These are phyloP conservation scores for Andrena dorsata DNA, from an alignment of 2,888 invertebrate genomes.

Conservation along the genomic window DNA sequence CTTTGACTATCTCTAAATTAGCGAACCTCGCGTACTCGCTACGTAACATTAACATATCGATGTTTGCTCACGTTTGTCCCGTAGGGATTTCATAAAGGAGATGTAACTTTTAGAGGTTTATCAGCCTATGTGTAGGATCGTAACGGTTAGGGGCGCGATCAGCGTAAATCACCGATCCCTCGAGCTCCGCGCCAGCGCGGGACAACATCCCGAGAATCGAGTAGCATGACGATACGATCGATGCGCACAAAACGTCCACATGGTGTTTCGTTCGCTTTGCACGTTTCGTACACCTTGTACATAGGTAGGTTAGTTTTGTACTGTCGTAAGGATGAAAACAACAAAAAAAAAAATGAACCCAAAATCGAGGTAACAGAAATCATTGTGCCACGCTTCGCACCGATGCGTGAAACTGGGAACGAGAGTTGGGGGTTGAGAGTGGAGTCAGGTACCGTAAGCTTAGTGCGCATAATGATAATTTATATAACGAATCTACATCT, in stretches of 20 bases:
- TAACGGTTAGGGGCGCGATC: constrained; percentile 6
- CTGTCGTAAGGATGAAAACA: constrained; percentile 65
- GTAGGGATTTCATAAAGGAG: constrained; percentile 14
- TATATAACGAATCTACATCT: constrained; percentile 61
- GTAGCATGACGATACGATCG: constrained; percentile 28
- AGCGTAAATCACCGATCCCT: constrained; percentile 1
- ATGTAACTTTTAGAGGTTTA: constrained; percentile 4
- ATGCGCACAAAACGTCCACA: constrained; percentile 42
- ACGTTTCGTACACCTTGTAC: constrained; percentile 79
- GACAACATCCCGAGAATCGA: constrained; percentile 5
- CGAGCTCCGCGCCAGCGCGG: constrained; percentile 3
- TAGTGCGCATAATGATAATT: constrained; percentile 59
- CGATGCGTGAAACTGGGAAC: not conserved
- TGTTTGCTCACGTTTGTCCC: constrained; percentile 34
- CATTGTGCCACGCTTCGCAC: constrained; percentile 35
- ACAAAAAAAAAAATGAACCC: constrained; percentile 21
- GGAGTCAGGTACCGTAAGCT: constrained; percentile 24
- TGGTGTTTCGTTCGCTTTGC: constrained; percentile 64
- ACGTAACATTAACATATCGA: constrained; percentile 14
- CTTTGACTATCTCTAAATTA: constrained; percentile 21
- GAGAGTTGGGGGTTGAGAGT: constrained; percentile 8
- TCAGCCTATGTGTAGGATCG: constrained; percentile 10
- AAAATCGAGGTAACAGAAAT: constrained; percentile 23
- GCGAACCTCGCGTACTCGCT: constrained; percentile 13
- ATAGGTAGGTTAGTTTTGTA: constrained; percentile 84